Conservation (phyloP, 1,140 invertebrate species). For the Zaprionus camerounensis region DNA sequence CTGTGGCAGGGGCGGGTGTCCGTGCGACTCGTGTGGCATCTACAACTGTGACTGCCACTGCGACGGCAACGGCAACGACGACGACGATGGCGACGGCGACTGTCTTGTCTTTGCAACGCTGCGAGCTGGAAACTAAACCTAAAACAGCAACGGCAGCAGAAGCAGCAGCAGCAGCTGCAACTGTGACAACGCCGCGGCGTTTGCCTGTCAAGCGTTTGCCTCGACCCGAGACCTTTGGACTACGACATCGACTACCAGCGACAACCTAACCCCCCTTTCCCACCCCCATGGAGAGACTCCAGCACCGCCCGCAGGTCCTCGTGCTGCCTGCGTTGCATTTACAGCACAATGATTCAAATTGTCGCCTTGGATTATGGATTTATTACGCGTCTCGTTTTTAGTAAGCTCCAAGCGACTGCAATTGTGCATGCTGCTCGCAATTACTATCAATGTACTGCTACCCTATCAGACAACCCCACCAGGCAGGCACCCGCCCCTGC, state of each 20-base stretch:
- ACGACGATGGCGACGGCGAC: constrained; percentile 15
- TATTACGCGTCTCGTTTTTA: constrained; percentile 77
- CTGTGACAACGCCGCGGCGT: constrained; percentile 56
- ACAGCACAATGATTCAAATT: constrained; percentile 80
- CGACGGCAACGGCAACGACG: not conserved
- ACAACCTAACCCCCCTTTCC: not conserved
- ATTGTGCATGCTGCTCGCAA: constrained; percentile 79
- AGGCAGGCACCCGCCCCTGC: too few species aligned
- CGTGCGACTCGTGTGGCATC: not conserved
- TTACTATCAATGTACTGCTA: constrained; percentile 70
- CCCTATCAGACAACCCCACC: not conserved
- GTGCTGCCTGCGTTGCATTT: constrained; percentile 48
- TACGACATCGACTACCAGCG: not conserved
- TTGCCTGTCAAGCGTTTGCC: constrained; percentile 38
- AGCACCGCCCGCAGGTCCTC: not conserved
- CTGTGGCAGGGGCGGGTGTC: not conserved
- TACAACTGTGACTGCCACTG: constrained; percentile 35
- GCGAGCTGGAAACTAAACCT: constrained; percentile 28
- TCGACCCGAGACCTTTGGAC: constrained; percentile 35
- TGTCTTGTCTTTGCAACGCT: constrained; percentile 67
- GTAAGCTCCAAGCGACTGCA: constrained; percentile 71
- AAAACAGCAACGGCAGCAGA: not conserved
- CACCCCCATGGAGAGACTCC: too few species aligned
- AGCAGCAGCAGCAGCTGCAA: constrained; percentile 44
- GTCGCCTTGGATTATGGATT: constrained; percentile 81